Conservation (phyloP, 2,797 vertebrate species). For the Acanthis flammea region DNA sequence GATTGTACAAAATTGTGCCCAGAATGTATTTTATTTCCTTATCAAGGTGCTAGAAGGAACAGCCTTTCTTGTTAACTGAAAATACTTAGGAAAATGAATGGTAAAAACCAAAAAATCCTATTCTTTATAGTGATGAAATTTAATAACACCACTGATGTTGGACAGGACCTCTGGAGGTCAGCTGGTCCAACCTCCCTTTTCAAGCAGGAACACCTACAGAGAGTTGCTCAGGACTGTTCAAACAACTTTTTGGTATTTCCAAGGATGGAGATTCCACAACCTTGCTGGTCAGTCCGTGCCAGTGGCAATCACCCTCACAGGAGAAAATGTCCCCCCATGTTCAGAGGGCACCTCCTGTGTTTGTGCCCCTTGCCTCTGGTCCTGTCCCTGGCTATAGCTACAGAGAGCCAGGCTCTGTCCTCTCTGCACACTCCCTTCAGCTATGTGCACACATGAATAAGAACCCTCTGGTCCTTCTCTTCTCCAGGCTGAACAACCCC, state of each 20-base stretch:
- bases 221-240: not conserved
- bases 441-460: not conserved
- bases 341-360: not conserved
- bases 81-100: not conserved
- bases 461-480: not conserved
- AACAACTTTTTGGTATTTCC: not conserved
- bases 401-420: not conserved
- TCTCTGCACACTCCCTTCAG: not conserved
- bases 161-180: not conserved
- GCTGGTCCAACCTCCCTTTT: not conserved
- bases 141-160: no score
- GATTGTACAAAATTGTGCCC: not conserved
- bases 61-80: not conserved
- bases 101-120: rapidly evolving
- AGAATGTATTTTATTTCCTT: not conserved
- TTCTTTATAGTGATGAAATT: not conserved
- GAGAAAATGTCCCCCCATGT: not conserved
- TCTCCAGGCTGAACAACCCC: not conserved
- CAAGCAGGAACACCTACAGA: not conserved
- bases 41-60: not conserved
- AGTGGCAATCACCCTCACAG: not conserved
- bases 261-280: not conserved
- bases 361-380: not conserved
- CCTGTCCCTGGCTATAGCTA: no score
- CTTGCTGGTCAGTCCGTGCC: not conserved